These are phyloP conservation scores for Dermochelys coriacea DNA, from an alignment of 2,797 vertebrate genomes.

Conservation along the genomic window DNA sequence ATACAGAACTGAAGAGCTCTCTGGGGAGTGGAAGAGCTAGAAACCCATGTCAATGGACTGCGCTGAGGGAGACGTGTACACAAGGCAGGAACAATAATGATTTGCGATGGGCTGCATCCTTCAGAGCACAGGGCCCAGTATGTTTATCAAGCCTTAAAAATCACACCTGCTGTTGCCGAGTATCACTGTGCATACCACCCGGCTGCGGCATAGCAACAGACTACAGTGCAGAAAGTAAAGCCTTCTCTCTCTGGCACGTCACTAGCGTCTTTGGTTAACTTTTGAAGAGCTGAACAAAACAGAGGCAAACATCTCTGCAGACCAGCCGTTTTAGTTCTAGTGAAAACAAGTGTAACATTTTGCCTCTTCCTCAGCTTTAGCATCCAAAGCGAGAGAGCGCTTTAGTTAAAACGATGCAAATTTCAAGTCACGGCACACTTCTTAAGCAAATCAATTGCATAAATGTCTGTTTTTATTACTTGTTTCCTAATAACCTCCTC, in stretches of 20 bases:
- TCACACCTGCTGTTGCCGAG: neutral
- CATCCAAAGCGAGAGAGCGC: neutral
- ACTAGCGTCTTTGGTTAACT: fast-evolving
- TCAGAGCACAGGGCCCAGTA: fast-evolving
- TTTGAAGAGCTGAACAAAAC: neutral
- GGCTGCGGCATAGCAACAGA: neutral
- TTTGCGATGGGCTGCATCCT: neutral
- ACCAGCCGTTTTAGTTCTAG: fast-evolving
- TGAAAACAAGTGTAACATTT: fast-evolving
- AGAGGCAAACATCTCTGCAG: neutral
- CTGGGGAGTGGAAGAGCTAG: fast-evolving
- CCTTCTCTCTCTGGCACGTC: neutral
- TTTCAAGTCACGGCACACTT: neutral
- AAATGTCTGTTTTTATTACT: constrained; percentile 41
- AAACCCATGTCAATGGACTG: neutral
- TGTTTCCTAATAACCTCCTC: constrained; percentile 31
- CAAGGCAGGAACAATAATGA: neutral
- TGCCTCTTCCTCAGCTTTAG: neutral
- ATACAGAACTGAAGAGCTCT: neutral
- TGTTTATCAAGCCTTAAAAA: neutral
- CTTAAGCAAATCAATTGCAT: neutral
- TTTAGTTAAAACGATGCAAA: neutral
- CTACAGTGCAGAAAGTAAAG: neutral
- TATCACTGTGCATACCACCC: neutral
- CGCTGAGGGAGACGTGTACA: neutral